phyloP scores from a whole-genome alignment of 2,888 invertebrate genomes.

The Oligia strigilis region DNA sequence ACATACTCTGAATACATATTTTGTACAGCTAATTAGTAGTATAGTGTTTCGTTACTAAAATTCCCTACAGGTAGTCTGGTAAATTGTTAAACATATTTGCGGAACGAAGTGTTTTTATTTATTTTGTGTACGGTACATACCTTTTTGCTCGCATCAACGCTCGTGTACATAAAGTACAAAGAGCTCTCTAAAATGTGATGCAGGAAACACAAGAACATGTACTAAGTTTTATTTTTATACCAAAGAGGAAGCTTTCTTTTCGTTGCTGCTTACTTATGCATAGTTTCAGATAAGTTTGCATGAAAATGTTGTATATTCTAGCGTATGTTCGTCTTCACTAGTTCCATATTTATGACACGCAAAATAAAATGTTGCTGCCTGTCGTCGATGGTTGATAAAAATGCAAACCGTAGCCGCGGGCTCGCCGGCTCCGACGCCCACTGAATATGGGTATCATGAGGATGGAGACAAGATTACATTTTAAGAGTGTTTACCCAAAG shows the following conservation, averaged over 20 bases:
- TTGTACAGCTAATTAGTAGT: neutral
- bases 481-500: conserved; percentile 73
- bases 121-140: conserved; percentile 37
- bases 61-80: neutral
- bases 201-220: conserved; percentile 67
- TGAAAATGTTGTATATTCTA: conserved; percentile 83
- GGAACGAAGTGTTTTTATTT: conserved; percentile 40
- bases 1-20: neutral
- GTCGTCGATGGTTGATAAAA: conserved; percentile 88
- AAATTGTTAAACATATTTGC: conserved; percentile 14
- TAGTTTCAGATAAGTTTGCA: conserved; percentile 89
- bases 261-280: conserved; percentile 86
- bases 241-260: conserved; percentile 76
- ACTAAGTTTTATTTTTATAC: conserved; percentile 77
- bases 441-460: conserved; percentile 82
- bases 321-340: conserved; percentile 82
- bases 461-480: conserved; percentile 78
- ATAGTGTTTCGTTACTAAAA: neutral
- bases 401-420: conserved; percentile 88
- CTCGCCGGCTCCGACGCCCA: conserved; percentile 78
- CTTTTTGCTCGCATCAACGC: conserved; percentile 54
- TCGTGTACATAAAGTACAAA: conserved; percentile 61
- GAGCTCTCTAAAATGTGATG: conserved; percentile 64
- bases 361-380: conserved; percentile 88
- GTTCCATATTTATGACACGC: conserved; percentile 89